Evolutionary conservation across 2,797 vertebrate genomes (phyloP), one percentile per base, ranked within the genome.

Genomic region (Thunnus albacares): DNA sequence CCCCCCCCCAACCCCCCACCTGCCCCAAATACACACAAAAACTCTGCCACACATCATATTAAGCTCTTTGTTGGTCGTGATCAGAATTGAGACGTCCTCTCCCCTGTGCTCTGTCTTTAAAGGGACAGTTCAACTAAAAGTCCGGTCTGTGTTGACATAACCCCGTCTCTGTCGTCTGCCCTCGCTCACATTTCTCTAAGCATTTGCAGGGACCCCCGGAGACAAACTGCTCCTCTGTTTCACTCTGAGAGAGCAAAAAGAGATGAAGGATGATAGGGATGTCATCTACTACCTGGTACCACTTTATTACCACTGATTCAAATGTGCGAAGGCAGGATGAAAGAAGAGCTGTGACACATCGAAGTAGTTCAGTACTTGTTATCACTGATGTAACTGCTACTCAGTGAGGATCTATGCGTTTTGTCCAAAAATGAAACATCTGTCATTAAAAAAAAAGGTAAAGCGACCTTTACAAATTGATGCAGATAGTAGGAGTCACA

Each of bases 61-160:
- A 82, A 83, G 81, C 71, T 85, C 70, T 78, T 82, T 89, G 81
- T 86, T 65, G 74, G 75, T 68, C 84, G 71, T 87, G 93, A 90
- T 88, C 82, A 81, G 81, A 92, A 92, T 90, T 88, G 83, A 91
- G 83, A 90, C 52, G 18, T 90, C 57, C 20, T 79, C 66, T 70
- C 65, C 8, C 52, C 9, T 33, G 0, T 60, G 59, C 56, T 71
- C 65, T 61, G 33, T 60, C 81, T 81, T 90, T 91, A 87, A 91
- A 90, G 80, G 77, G 70, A 75, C 71, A 88, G 70, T 87, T 85
- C 83, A 24, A 38, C 71, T 79, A 49, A 81, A 86, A 80, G 41
- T 65, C 61, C 18, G 62, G 43, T n/a, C n/a, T 41, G 14, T 51
- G 63, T 67, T 78, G 71, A 77, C 52, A 60, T 65, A 73, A 82